Percentiles rank a stretch among this genome's conserved stretches.
These are phyloP conservation scores for Globicephala melas DNA, from an alignment of 2,113 vertebrate species.

Conservation along the genomic window DNA sequence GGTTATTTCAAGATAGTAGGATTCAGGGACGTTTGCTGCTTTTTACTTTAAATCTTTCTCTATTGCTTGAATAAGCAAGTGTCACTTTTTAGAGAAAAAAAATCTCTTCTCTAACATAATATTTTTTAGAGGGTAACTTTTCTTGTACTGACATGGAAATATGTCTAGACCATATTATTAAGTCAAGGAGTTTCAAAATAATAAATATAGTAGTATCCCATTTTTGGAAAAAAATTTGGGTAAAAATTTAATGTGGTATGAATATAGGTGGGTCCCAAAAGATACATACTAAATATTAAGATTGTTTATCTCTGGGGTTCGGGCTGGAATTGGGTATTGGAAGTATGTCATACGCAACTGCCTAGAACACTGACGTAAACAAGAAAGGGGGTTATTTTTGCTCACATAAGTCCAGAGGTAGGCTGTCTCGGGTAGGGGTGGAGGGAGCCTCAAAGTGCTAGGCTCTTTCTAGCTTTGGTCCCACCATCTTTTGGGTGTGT, in stretches of 20 bases:
- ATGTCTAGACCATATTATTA: background rate
- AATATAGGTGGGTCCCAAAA: background rate
- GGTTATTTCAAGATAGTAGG: background rate
- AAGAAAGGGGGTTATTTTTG: background rate
- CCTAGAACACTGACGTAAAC: background rate
- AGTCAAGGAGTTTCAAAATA: background rate
- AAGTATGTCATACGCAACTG: background rate
- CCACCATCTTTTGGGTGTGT: background rate
- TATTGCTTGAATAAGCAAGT: background rate
- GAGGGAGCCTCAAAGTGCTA: background rate
- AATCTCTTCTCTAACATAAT: background rate
- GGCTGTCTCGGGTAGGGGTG: background rate
- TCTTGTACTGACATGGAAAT: background rate
- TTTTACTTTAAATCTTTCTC: background rate
- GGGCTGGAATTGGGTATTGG: background rate
- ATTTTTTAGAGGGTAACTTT: background rate
- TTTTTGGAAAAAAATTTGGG: background rate
- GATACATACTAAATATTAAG: background rate
- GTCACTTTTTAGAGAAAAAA: background rate
- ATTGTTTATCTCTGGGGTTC: background rate
- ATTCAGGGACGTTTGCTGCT: background rate
- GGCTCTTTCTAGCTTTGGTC: background rate
- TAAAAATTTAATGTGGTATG: background rate
- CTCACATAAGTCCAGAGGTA: background rate
- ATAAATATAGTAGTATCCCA: background rate